Evolutionary conservation across 2,888 invertebrate species (phyloP), one percentile per base, ranked within the genome.

Genomic region (Euplexia lucipara): DNA sequence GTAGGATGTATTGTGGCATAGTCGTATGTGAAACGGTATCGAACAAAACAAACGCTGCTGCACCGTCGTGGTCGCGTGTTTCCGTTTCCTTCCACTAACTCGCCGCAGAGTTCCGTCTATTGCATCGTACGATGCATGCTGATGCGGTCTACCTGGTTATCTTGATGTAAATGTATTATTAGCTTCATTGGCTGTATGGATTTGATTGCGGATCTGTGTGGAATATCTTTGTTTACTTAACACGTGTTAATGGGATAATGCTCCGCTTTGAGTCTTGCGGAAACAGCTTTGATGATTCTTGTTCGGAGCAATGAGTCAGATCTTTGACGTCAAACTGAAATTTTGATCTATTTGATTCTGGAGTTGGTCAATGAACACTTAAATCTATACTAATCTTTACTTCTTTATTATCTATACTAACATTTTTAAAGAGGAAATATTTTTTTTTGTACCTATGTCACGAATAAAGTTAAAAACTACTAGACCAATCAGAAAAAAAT

Each of bases 81-180:
- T 88, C 88, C 88, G 88, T 72, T 88, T 88, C 88, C 88, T 85
- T 75, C 80, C 81, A 84, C 83, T 73, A 78, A 70, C 79, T 80
- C 77, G 84, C 88, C 88, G 78, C 88, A 88, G 75, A 84, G 88
- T 87, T 88, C 88, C 88, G 87, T 77, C 79, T 74, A 75, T 66
- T 69, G 75, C 60, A 81, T 67, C 81, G 79, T 78, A 78, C 76
- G 83, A 80, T 84, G 83, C 83, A 83, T 86, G 75, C 64, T 82
- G 78, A 84, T 83, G 79, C 44, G 77, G 79, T 71, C 51, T 68
- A 66, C 76, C 66, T 77, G 49, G 44, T 34, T 68, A 58, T 59
- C 69, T 58, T 69, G 62, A 60, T 66, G 56, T 74, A 37, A 68
- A 69, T 64, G 37, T 76, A 76, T 76, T 81, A 81, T 81, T 67